A percentile compares a stretch with the other conserved stretches of the same genome.
These are phyloP conservation scores for Dolomedes plantarius DNA, from an alignment of 2,888 invertebrate genomes.

Conservation along the genomic window DNA sequence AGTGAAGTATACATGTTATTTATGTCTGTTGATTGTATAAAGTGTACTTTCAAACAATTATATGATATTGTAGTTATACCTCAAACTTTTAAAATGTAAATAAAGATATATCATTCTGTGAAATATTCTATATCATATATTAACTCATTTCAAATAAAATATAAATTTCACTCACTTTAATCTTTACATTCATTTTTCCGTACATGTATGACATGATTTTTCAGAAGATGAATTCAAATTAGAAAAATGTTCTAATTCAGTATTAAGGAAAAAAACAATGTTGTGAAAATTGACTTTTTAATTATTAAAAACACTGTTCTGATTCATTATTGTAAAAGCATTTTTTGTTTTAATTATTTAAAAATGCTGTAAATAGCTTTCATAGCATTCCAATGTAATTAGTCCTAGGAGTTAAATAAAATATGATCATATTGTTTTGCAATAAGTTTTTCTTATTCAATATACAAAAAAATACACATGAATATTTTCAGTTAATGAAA, in stretches of 20 bases:
- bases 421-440: constrained; percentile 65
- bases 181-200: background rate
- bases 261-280: background rate
- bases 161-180: background rate
- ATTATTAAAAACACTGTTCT: background rate
- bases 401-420: constrained; percentile 64
- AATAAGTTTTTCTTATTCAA: background rate
- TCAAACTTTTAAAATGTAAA: constrained; percentile 39
- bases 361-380: constrained; percentile 69
- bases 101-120: constrained; percentile 21
- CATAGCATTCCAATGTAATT: constrained; percentile 68
- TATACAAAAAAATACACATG: too few relatives aligned
- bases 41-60: constrained; percentile 40
- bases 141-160: background rate
- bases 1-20: constrained; percentile 59
- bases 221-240: background rate
- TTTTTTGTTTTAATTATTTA: background rate
- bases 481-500: too few relatives aligned
- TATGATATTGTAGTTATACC: constrained; percentile 36
- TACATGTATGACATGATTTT: background rate
- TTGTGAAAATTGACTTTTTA: too few relatives aligned
- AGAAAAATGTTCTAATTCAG: background rate
- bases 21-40: constrained; percentile 60
- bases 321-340: background rate
- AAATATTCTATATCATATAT: background rate